Evolutionary conservation across 1,140 invertebrate species (phyloP), one percentile per base, ranked within the genome.

Genomic region (Drosophila persimilis): DNA sequence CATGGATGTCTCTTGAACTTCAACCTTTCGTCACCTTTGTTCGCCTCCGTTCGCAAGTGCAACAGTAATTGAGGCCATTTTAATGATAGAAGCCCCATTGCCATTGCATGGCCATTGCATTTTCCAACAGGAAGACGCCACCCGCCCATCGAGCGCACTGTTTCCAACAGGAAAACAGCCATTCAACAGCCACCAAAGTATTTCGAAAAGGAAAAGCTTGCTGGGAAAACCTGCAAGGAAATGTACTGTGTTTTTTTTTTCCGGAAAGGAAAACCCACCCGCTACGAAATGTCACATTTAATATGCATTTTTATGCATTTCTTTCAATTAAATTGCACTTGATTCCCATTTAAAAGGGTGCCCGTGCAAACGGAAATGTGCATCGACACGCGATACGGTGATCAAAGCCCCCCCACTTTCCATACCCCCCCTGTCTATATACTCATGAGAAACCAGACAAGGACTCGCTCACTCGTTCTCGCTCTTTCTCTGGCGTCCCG

Each of bases 301-400:
- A 77, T 77, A 81, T 64, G 60, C n/a, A 15, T 59, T 31, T 61
- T 54, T 77, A 71, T 85, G 83, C 69, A 81, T 67, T 81, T 62
- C 77, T 64, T 70, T 81, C 83, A 86, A 88, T 85, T 86, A 81
- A 85, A 81, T 61, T 81, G 73, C 73, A 86, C 73, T 85, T 86
- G 84, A 59, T 70, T 45, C 66, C 66, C 56, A 51, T 83, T 83
- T 84, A 72, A 56, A 41, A 35, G 45, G 44, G 43, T 51, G 31
- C 20, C 29, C 59, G 50, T 86, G 72, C 63, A 43, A 47, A 73
- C 58, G 73, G 73, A 80, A 80, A 64, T 74, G 77, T 29, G 31
- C 57, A 51, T 39, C 59, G 58, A 77, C 81, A 85, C 81, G 81
- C 81, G 69, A 85, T 86, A 66, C 31, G 58, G 69, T 69, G 24